A percentile compares a stretch with the other conserved stretches of the same genome.
Conservation (phyloP, 2,888 invertebrate genomes). For the Corbicula japonica region DNA sequence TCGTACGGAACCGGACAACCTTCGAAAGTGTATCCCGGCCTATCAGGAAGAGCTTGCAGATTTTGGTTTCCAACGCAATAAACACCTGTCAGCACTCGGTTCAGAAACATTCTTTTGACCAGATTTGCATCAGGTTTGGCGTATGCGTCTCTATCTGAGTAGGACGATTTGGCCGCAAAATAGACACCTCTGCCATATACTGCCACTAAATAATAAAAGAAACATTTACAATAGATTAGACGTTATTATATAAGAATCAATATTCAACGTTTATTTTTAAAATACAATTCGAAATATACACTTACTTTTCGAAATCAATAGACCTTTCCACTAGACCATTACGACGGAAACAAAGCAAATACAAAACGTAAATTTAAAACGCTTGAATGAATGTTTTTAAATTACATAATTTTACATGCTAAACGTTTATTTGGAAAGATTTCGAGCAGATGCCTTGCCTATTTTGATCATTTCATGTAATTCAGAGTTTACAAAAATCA, state of each 20-base stretch:
- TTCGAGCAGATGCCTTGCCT: too few relatives aligned
- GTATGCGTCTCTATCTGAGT: conserved; percentile 1
- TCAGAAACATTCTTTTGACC: conserved; percentile 9
- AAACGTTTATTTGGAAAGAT: too few relatives aligned
- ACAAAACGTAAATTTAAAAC: too few relatives aligned
- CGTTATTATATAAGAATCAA: too few relatives aligned
- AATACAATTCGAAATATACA: not conserved
- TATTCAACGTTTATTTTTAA: not conserved
- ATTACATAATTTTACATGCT: too few relatives aligned
- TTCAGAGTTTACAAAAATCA: too few relatives aligned
- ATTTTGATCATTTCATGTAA: too few relatives aligned
- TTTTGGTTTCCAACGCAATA: not conserved
- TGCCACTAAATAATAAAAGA: conserved; percentile 2
- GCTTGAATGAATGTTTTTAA: too few relatives aligned
- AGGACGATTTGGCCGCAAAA: not conserved
- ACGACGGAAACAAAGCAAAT: too few relatives aligned
- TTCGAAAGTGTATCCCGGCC: not conserved
- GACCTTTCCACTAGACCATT: too few relatives aligned
- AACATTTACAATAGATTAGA: too few relatives aligned
- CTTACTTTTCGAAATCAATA: too few relatives aligned
- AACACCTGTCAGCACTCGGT: conserved; percentile 8
- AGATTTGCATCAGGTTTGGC: not conserved
- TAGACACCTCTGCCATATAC: conserved; percentile 7
- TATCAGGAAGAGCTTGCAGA: not conserved
- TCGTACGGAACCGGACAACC: not conserved